These are phyloP conservation scores for Myotis planiceps DNA, from an alignment of 2,797 vertebrate species.

Conservation along the genomic window DNA sequence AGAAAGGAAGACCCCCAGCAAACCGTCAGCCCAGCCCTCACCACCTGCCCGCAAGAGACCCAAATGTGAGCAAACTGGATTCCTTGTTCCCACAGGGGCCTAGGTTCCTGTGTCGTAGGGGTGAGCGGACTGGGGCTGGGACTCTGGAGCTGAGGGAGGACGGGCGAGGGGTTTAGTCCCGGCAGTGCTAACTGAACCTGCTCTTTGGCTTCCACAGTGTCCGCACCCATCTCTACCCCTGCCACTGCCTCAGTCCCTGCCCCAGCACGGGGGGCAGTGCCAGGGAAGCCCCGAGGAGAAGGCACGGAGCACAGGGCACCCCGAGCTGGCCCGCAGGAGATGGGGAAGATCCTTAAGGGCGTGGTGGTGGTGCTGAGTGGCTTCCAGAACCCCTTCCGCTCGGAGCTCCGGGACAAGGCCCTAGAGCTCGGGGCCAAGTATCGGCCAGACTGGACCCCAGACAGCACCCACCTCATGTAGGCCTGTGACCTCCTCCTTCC, in stretches of 20 bases:
- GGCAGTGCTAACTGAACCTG: neutral
- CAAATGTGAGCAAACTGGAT: constrained; percentile 84
- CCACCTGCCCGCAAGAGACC: constrained; percentile 77
- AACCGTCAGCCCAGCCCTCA: constrained; percentile 74
- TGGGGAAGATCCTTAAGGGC: constrained; percentile 89
- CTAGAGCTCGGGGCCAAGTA: constrained; percentile 94
- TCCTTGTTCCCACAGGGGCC: neutral
- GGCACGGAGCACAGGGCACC: constrained; percentile 78
- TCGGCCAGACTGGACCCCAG: constrained; percentile 92
- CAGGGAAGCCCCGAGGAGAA: constrained; percentile 72
- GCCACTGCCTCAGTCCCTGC: neutral
- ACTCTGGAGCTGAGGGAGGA: neutral
- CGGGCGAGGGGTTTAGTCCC: neutral
- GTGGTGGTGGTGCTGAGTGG: constrained; percentile 95
- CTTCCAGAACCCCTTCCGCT: constrained; percentile 95
- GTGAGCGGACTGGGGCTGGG: neutral
- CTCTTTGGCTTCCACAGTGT: constrained; percentile 50
- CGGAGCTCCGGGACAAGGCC: constrained; percentile 93
- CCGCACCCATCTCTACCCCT: neutral
- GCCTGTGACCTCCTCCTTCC: constrained; percentile 26
- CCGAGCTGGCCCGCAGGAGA: constrained; percentile 72
- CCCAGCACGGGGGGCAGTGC: neutral
- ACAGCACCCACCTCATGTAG: constrained; percentile 95
- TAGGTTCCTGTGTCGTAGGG: neutral
- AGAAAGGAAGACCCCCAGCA: constrained; percentile 85